Evolutionary conservation across 2,888 invertebrate genomes (phyloP).

Genomic region (Conistra vaccinii): DNA sequence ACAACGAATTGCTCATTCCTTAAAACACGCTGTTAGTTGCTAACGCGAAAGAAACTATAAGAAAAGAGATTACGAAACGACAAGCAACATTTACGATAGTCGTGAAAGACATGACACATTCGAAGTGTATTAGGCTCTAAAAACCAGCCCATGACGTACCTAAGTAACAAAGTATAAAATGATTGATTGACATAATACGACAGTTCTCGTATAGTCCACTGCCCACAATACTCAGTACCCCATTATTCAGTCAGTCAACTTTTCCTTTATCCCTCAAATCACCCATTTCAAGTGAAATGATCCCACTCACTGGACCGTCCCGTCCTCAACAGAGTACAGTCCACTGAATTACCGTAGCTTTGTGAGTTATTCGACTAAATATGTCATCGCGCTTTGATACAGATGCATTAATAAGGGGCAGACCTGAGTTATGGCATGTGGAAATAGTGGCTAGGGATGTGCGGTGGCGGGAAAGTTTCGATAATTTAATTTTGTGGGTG

Average conservation of each 20-base stretch:
- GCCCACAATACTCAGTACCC: conserved; percentile 13
- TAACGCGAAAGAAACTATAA: no score
- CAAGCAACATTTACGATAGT: no score
- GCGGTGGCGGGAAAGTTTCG: conserved; percentile 1
- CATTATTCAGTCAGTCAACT: conserved; percentile 52
- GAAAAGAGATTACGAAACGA: no score
- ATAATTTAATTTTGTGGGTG: conserved; percentile 8
- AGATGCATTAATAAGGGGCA: conserved; percentile 77
- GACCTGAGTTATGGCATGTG: conserved; percentile 74
- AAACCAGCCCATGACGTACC: neutral
- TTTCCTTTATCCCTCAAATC: conserved; percentile 54
- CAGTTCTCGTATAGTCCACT: conserved; percentile 5
- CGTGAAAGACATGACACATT: no score
- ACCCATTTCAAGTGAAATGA: conserved; percentile 44
- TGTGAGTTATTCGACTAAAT: conserved; percentile 81
- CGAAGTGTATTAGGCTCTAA: neutral
- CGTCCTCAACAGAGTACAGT: conserved; percentile 39
- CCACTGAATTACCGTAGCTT: conserved; percentile 57
- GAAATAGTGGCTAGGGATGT: conserved; percentile 70
- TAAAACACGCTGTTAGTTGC: no score
- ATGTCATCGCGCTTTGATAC: conserved; percentile 84
- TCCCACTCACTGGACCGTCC: conserved; percentile 45
- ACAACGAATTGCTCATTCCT: no score
- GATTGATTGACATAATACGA: conserved; percentile 7
- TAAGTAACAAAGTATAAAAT: conserved; percentile 5